These are phyloP conservation scores for Phymatocera aterrima DNA, from an alignment of 2,888 invertebrate genomes.

Conservation along the genomic window DNA sequence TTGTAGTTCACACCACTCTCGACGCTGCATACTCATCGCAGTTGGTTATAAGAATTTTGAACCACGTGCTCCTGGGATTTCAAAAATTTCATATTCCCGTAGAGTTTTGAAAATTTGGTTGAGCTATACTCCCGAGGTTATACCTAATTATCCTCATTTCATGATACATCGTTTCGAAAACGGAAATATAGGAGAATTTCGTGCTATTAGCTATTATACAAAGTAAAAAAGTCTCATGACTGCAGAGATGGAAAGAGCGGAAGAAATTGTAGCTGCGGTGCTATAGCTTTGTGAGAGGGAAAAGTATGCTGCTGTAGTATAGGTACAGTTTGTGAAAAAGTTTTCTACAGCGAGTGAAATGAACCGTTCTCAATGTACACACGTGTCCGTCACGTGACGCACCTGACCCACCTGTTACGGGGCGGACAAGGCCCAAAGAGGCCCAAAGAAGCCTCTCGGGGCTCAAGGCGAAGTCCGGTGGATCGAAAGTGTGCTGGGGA, in stretches of 20 bases:
- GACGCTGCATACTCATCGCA: no score
- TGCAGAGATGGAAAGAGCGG: neutral
- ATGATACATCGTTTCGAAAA: no score
- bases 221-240: neutral
- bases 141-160: no score
- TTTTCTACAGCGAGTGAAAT: neutral
- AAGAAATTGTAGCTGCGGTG: neutral
- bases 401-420: constrained; percentile 35
- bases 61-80: no score
- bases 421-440: constrained; percentile 26
- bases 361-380: constrained; percentile 17
- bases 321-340: constrained; percentile 6
- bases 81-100: no score
- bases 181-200: no score
- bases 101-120: no score
- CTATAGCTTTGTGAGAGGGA: neutral
- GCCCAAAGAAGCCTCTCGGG: constrained; percentile 37
- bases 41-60: no score
- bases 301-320: neutral
- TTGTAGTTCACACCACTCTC: no score
- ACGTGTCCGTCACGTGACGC: constrained; percentile 30
- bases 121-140: no score
- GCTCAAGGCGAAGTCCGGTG: constrained; percentile 27
- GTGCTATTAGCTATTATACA: no score
- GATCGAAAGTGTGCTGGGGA: constrained; percentile 35